Percentiles rank a stretch among this genome's conserved stretches.
phyloP scores from a whole-genome alignment of 2,888 invertebrate genomes.

The Rhingia rostrata region DNA sequence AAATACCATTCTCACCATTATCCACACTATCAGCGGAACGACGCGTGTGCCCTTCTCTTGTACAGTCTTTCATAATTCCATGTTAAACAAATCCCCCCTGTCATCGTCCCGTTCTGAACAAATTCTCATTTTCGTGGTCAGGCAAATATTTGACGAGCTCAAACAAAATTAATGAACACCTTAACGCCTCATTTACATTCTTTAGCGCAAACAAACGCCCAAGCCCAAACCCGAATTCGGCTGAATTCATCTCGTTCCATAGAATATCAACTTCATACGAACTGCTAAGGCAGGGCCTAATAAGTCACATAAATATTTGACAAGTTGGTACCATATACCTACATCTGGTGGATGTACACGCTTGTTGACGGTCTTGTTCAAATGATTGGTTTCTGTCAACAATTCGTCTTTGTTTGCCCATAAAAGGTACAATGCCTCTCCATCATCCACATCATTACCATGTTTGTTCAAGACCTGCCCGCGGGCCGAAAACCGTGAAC shows the following conservation, averaged over 20 bases:
- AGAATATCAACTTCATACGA: constrained; percentile 15
- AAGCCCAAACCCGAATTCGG: constrained; percentile 27
- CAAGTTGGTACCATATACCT: background rate
- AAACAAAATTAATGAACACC: constrained; percentile 63
- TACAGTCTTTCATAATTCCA: constrained; percentile 28
- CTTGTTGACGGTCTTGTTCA: constrained; percentile 58
- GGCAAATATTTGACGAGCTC: constrained; percentile 46
- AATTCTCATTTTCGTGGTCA: background rate
- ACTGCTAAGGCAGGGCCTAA: constrained; percentile 36
- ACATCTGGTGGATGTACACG: constrained; percentile 15
- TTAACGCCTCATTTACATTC: constrained; percentile 72
- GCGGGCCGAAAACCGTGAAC: constrained; percentile 44
- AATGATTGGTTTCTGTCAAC: constrained; percentile 72
- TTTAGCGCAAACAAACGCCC: constrained; percentile 63
- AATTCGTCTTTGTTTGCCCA: constrained; percentile 69
- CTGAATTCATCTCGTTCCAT: constrained; percentile 19
- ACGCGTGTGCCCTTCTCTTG: constrained; percentile 4
- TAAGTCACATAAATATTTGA: constrained; percentile 64
- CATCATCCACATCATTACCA: constrained; percentile 35
- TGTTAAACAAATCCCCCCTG: constrained; percentile 30
- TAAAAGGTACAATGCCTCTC: constrained; percentile 63
- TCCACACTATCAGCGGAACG: constrained; percentile 33
- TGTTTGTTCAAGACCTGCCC: constrained; percentile 56
- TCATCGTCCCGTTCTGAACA: constrained; percentile 11
- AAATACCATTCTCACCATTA: no score